These are phyloP conservation scores for Trochalopteron elliotii DNA, from an alignment of 2,113 vertebrate genomes.

Conservation along the genomic window DNA sequence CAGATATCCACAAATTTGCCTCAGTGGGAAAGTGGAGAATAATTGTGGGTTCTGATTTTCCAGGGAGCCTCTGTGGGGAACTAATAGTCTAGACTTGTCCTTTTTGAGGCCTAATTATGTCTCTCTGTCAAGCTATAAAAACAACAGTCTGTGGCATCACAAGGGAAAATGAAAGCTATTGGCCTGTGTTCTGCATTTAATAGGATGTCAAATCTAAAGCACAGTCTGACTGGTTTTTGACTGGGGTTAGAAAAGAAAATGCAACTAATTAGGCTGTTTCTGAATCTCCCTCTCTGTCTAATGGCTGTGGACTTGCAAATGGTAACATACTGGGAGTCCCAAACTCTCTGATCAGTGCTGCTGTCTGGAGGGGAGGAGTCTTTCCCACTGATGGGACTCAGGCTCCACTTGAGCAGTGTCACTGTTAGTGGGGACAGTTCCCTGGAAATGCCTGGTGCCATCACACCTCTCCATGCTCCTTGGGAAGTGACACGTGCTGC, in stretches of 20 bases:
- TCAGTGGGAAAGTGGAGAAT: neutral
- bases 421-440: neutral
- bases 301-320: conserved; percentile 34
- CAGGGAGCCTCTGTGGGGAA: conserved; percentile 31
- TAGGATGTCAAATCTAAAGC: conserved; percentile 67
- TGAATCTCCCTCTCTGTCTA: conserved; percentile 25
- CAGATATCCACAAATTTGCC: neutral
- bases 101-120: conserved; percentile 70
- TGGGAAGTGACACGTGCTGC: neutral
- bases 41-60: conserved; percentile 56
- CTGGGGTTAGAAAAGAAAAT: conserved; percentile 61
- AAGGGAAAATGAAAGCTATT: conserved; percentile 60
- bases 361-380: neutral
- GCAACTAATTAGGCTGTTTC: conserved; percentile 57
- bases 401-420: neutral
- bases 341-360: conserved; percentile 12
- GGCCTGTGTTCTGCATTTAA: conserved; percentile 64
- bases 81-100: conserved; percentile 50
- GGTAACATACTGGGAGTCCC: conserved; percentile 2
- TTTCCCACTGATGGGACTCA: neutral
- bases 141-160: conserved; percentile 48
- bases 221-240: conserved; percentile 53
- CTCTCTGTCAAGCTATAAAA: conserved; percentile 53
- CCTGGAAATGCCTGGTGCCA: neutral
- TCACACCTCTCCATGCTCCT: rapidly evolving